Evolutionary conservation across 2,113 vertebrate species (phyloP).

Genomic region (Lamprotornis superbus): DNA sequence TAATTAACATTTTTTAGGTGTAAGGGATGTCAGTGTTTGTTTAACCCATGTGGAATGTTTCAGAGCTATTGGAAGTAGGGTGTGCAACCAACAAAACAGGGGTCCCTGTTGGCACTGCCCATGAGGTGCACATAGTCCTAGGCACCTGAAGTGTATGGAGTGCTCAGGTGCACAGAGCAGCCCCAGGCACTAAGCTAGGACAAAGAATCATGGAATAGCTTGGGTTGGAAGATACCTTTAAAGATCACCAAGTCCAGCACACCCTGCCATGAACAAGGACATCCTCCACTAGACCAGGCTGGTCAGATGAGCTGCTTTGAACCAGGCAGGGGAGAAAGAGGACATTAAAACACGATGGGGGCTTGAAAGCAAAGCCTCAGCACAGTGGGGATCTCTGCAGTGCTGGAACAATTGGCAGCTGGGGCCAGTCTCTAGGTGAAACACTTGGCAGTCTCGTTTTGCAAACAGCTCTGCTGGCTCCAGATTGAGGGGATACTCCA

Average conservation of each 20-base stretch:
- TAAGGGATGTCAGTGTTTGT: not conserved
- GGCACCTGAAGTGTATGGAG: not conserved
- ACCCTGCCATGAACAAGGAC: not conserved
- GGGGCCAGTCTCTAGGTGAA: not conserved
- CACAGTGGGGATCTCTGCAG: not conserved
- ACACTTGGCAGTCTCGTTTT: fast-evolving
- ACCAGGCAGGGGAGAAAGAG: not conserved
- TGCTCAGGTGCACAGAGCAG: not conserved
- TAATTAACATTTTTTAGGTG: not conserved
- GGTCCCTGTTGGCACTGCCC: not conserved
- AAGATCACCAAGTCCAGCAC: not conserved
- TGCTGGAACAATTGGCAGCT: not conserved
- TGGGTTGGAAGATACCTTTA: not conserved
- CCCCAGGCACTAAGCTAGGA: fast-evolving
- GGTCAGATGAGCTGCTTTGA: not conserved
- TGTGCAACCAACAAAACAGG: fast-evolving
- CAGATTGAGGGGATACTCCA: not conserved
- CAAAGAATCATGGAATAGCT: not conserved
- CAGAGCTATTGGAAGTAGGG: not conserved
- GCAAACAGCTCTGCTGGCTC: not conserved
- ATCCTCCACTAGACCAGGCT: not conserved
- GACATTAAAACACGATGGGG: not conserved
- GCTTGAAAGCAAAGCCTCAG: not conserved
- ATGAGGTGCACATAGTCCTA: not conserved
- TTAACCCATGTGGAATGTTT: not conserved